A percentile compares a stretch with the other conserved stretches of the same genome.
These are phyloP conservation scores for Pterobdella sp. DNA, from an alignment of 2,888 invertebrate genomes.

Conservation along the genomic window DNA sequence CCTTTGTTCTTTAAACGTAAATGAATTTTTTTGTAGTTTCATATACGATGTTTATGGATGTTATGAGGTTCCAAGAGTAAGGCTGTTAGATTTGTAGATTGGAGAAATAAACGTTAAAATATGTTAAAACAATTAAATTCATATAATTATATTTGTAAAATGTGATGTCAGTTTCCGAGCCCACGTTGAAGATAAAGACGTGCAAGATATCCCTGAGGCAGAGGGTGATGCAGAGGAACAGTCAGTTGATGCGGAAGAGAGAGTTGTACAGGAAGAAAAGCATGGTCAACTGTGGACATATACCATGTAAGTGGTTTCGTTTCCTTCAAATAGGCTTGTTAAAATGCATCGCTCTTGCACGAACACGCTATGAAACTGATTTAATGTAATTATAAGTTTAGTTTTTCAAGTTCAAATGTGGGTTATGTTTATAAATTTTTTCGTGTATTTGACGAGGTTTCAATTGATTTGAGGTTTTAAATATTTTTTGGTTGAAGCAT, in stretches of 20 bases:
- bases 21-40: no score
- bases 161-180: constrained; percentile 35
- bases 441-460: not conserved
- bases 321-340: no score
- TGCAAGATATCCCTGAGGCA: constrained; percentile 33
- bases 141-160: not conserved
- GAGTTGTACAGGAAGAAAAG: constrained; percentile 30
- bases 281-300: not conserved
- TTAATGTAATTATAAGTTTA: not conserved
- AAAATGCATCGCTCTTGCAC: no score
- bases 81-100: no score
- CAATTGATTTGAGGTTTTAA: no score
- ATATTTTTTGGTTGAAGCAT: no score
- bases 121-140: not conserved
- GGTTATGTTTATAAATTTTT: not conserved
- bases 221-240: constrained; percentile 35
- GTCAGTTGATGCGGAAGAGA: constrained; percentile 30
- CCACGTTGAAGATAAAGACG: constrained; percentile 35
- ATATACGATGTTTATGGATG: no score
- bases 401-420: no score
- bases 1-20: no score
- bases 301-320: not conserved
- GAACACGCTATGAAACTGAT: no score
- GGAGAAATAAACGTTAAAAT: no score
- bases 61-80: no score